phyloP scores from a whole-genome alignment of 1,140 invertebrate species.

The Nephila pilipes region DNA sequence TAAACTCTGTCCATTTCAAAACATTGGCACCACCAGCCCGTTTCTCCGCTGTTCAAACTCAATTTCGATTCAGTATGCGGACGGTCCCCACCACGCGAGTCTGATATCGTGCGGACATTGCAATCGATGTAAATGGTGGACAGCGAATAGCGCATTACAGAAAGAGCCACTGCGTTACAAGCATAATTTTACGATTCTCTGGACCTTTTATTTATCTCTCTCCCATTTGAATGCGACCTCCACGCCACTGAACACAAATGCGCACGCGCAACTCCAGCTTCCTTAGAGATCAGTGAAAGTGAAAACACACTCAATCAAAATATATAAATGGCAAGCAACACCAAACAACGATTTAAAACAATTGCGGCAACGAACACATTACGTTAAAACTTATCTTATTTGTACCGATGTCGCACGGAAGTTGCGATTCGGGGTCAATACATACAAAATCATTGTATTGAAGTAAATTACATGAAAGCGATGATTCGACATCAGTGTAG shows the following conservation, averaged over 20 bases:
- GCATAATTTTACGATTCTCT: slow-evolving; percentile 39
- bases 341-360: no score
- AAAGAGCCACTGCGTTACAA: slow-evolving; percentile 7
- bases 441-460: no score
- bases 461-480: no score
- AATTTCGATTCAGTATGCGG: background rate
- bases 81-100: background rate
- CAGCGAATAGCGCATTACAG: slow-evolving; percentile 9
- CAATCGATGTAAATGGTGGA: slow-evolving; percentile 38
- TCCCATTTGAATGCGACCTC: slow-evolving; percentile 22
- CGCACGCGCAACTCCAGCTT: background rate
- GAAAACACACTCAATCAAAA: background rate
- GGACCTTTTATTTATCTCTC: slow-evolving; percentile 3
- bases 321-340: no score
- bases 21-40: no score
- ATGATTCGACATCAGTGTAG: no score
- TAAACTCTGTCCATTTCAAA: no score
- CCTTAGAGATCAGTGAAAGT: background rate
- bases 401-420: no score
- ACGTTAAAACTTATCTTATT: no score
- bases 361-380: no score
- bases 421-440: no score
- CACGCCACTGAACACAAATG: background rate
- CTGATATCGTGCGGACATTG: slow-evolving; percentile 6
- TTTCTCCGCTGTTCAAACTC: background rate